A percentile compares a stretch with the other conserved stretches of the same genome.
Evolutionary conservation across 2,888 invertebrate genomes (phyloP).

Genomic region (Arrhopalites spinosus): DNA sequence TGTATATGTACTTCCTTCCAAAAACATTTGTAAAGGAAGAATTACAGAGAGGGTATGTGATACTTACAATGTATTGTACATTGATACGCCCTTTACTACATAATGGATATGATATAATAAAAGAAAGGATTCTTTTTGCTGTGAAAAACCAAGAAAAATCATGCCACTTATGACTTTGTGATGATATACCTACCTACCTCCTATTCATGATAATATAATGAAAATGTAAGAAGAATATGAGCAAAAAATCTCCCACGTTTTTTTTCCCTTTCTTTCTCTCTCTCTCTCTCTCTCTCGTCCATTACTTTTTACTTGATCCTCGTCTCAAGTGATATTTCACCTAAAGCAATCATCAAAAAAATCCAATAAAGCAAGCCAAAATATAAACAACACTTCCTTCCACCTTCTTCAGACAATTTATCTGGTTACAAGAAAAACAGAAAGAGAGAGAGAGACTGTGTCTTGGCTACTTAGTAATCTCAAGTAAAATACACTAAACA

Average conservation of each 20-base stretch:
- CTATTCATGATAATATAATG: not conserved
- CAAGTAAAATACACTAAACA: too few species aligned
- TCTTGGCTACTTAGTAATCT: not conserved
- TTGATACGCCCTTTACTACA: too few species aligned
- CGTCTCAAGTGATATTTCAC: slow-evolving; percentile 15
- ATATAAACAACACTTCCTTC: slow-evolving; percentile 12
- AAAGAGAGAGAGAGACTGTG: not conserved
- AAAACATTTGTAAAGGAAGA: too few species aligned
- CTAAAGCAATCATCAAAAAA: slow-evolving; percentile 27
- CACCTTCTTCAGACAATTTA: not conserved
- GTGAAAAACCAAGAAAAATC: too few species aligned
- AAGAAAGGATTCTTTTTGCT: too few species aligned
- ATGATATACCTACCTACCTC: too few species aligned
- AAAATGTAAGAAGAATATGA: not conserved
- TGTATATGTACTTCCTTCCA: too few species aligned
- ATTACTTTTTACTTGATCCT: too few species aligned
- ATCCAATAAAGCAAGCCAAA: slow-evolving; percentile 23
- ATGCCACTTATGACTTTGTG: too few species aligned
- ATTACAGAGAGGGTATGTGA: too few species aligned
- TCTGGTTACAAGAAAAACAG: not conserved
- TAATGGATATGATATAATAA: too few species aligned
- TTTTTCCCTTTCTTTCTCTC: not conserved
- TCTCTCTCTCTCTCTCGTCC: not conserved
- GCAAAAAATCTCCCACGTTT: slow-evolving; percentile 18
- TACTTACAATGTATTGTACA: too few species aligned